These are phyloP conservation scores for Xestia ashworthii DNA, from an alignment of 2,888 invertebrate genomes.

Conservation along the genomic window DNA sequence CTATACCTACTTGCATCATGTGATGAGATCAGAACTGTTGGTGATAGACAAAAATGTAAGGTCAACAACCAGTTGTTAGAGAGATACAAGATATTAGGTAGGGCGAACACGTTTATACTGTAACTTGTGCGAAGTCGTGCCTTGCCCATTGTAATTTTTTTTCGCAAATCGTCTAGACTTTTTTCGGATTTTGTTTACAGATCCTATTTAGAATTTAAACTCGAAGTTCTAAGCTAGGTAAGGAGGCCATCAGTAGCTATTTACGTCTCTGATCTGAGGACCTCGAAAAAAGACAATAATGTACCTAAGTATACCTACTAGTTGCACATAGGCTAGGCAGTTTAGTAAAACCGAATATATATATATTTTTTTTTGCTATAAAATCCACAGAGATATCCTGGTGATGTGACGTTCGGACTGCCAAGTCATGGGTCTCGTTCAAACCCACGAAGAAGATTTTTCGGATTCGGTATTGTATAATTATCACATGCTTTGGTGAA, in stretches of 20 bases:
- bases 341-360: neutral
- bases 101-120: neutral
- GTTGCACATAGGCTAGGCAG: neutral
- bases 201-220: neutral
- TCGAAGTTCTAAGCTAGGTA: neutral
- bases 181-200: neutral
- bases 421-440: too few relatives aligned
- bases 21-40: slow-evolving; percentile 63
- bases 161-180: neutral
- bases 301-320: neutral
- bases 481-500: too few relatives aligned
- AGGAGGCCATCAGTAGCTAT: neutral
- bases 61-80: slow-evolving; percentile 51
- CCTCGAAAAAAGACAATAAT: neutral
- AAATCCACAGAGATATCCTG: neutral
- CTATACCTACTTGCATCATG: slow-evolving; percentile 61
- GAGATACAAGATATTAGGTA: slow-evolving; percentile 15
- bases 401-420: too few relatives aligned
- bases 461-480: too few relatives aligned
- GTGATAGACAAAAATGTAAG: slow-evolving; percentile 47
- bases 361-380: neutral
- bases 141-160: slow-evolving; percentile 22
- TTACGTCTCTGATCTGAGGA: neutral
- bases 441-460: too few relatives aligned
- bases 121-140: slow-evolving; percentile 7